These are phyloP conservation scores for Brachionus rotundiformis DNA, from an alignment of 1,140 invertebrate species.

Conservation along the genomic window DNA sequence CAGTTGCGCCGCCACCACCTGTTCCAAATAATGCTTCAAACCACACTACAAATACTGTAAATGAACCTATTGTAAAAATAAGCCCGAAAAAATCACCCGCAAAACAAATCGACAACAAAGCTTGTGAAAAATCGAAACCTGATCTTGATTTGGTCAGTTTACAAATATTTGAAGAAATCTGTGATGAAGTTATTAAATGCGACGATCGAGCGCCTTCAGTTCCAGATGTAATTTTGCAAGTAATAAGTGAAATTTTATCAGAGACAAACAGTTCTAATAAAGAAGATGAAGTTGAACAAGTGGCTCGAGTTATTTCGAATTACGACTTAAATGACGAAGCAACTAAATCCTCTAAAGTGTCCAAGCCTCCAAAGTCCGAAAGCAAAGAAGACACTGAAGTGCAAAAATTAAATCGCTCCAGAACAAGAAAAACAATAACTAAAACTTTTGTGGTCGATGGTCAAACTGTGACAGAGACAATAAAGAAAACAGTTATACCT, in stretches of 20 bases:
- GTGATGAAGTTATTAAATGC: conserved; percentile 51
- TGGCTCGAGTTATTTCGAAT: conserved; percentile 8
- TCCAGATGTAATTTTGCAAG: conserved; percentile 47
- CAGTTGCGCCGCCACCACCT: conserved; percentile 38
- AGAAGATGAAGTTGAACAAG: conserved; percentile 9
- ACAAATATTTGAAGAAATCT: conserved; percentile 21
- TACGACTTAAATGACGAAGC: background rate
- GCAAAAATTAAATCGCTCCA: conserved; percentile 33
- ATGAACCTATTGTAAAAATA: conserved; percentile 36
- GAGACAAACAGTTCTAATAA: background rate
- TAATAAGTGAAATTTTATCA: conserved; percentile 41
- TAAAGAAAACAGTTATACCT: conserved; percentile 47
- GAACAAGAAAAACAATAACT: conserved; percentile 50
- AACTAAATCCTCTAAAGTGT: background rate
- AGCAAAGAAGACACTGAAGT: conserved; percentile 5
- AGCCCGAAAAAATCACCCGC: conserved; percentile 36
- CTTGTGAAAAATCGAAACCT: background rate
- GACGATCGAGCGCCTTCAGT: conserved; percentile 45
- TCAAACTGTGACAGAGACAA: conserved; percentile 44
- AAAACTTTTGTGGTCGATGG: conserved; percentile 50
- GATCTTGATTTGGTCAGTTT: background rate
- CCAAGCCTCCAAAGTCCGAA: background rate
- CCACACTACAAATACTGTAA: background rate
- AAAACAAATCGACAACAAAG: background rate
- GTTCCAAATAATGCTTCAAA: background rate